These are phyloP conservation scores for Drosophila bifasciata DNA, from an alignment of 1,140 invertebrate genomes.

Conservation along the genomic window DNA sequence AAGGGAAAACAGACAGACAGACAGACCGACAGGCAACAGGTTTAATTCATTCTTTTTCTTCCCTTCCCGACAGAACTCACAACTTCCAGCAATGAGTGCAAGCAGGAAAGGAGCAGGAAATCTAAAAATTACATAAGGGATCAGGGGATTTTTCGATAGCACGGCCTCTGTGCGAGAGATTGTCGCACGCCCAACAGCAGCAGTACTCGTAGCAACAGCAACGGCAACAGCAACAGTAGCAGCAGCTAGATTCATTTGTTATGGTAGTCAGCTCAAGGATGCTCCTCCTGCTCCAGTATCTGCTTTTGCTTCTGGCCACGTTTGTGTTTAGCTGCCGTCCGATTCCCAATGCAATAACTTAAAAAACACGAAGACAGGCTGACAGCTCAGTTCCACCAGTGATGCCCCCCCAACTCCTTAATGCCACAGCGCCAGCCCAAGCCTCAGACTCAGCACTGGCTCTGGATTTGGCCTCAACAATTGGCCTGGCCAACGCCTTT, in stretches of 20 bases:
- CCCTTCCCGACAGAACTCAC: constrained; percentile 2
- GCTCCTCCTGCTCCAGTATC: constrained; percentile 11
- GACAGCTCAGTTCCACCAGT: constrained; percentile 60
- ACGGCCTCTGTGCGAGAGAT: constrained; percentile 48
- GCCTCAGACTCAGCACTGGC: neutral
- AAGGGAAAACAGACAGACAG: constrained; percentile 1
- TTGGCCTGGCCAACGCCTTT: constrained; percentile 48
- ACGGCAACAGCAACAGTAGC: constrained; percentile 32
- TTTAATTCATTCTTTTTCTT: constrained; percentile 62
- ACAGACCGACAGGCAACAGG: constrained; percentile 58
- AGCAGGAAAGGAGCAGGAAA: constrained; percentile 75
- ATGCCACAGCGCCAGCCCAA: constrained; percentile 12
- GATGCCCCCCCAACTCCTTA: constrained; percentile 50
- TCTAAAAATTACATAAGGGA: constrained; percentile 84
- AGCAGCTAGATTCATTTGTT: constrained; percentile 74
- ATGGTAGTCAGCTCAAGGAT: constrained; percentile 45
- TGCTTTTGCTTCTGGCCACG: constrained; percentile 18
- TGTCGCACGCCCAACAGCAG: constrained; percentile 58
- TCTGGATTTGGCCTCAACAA: constrained; percentile 44
- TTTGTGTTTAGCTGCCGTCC: constrained; percentile 77
- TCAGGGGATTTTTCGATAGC: constrained; percentile 74
- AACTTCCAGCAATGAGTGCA: constrained; percentile 50
- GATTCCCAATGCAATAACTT: constrained; percentile 84
- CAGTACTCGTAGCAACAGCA: constrained; percentile 26
- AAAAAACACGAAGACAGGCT: constrained; percentile 63